Evolutionary conservation across 2,888 invertebrate genomes (phyloP), one percentile per base, ranked within the genome.

Genomic region (Eupithecia tripunctaria): DNA sequence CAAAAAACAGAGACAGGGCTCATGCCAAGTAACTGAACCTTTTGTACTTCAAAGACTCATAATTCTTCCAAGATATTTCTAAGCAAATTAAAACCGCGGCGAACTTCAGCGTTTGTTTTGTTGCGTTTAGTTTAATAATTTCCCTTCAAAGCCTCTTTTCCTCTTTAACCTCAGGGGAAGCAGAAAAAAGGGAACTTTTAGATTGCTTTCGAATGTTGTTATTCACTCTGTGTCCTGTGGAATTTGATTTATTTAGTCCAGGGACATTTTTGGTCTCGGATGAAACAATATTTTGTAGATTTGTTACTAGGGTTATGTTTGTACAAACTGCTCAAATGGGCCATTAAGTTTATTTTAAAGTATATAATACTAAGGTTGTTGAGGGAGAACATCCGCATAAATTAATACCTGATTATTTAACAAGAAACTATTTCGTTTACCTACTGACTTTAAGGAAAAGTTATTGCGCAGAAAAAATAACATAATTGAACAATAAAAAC

Each of bases 221-320:
- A 86, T 86, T 85, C 86, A 74, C 71, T 76, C 66, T 78, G 68
- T 76, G 80, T 79, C 76, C 71, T 32, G 67, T 47, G 79, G 78
- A 74, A 75, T 81, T 83, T 84, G 82, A 84, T 86, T 86, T 86
- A 86, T 86, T 84, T 84, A 83, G 81, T 80, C 74, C 78, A 77
- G 82, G 79, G 79, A 81, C 80, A 79, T 79, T 80, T 63, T 36
- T 51, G 38, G 64, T 15, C 63, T 21, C n/a, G 38, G 38, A 15
- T 63, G 63, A 38, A 38, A 38, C 25, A 38, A 36, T 21, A 63
- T 63, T 29, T 38, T 38, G 60, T 60, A 3, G 60, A 36, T 6
- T 64, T 64, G 25, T 41, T 38, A 36, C 36, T 25, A 7, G 36
- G 36, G 36, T 63, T 36, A n/a, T 63, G 5, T 36, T 32, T 32